These are phyloP conservation scores for Lobophora halterata DNA, from an alignment of 2,888 invertebrate genomes.

Conservation along the genomic window DNA sequence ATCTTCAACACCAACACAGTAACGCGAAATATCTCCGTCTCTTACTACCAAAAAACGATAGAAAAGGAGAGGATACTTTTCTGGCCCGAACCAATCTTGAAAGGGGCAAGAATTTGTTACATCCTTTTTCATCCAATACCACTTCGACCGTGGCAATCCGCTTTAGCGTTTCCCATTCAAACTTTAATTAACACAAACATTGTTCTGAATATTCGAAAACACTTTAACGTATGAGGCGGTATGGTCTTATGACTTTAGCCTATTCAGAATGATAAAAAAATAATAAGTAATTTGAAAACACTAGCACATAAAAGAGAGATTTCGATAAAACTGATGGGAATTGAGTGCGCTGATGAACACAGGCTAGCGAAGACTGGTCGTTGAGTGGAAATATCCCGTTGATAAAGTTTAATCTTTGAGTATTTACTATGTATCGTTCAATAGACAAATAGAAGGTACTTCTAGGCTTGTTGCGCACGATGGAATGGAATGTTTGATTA, in stretches of 20 bases:
- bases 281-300: too few species aligned
- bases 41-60: too few species aligned
- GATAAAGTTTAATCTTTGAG: constrained; percentile 22
- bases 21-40: too few species aligned
- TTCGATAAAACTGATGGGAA: too few species aligned
- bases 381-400: constrained; percentile 29
- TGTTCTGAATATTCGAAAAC: too few species aligned
- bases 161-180: constrained; percentile 53
- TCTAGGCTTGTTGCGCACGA: too few species aligned
- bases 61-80: too few species aligned
- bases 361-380: constrained; percentile 13
- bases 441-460: constrained; percentile 5
- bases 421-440: constrained; percentile 11
- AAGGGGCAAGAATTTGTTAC: background rate
- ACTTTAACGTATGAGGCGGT: too few species aligned
- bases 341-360: constrained; percentile 15
- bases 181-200: constrained; percentile 25
- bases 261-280: too few species aligned
- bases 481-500: too few species aligned
- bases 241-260: too few species aligned
- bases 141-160: constrained; percentile 44
- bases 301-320: too few species aligned
- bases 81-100: background rate
- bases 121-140: constrained; percentile 56
- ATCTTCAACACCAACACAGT: constrained; percentile 2